Evolutionary conservation across 2,113 vertebrate species (phyloP), one percentile per base, ranked within the genome.

Genomic region (Otus sunia): DNA sequence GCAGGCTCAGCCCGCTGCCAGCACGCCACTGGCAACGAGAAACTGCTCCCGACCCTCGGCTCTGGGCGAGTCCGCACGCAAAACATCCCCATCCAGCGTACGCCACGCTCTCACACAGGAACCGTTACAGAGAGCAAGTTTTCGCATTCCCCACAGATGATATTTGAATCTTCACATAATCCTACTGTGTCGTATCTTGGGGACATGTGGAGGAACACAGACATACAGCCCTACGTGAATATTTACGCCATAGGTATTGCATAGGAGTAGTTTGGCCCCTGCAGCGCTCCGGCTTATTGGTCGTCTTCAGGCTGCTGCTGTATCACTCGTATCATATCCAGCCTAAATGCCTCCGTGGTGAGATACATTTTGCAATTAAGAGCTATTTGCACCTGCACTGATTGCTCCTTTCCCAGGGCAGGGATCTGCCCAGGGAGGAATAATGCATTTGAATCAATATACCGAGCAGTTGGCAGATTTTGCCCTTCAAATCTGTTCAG

Each of bases 321-420:
- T 11, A 77, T 43, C 88, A 23, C 53, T 92, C 73, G 78, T 82
- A 94, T 85, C 92, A 50, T 37, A 94, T 80, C 89, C 96, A 97
- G 75, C 68, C 69, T 93, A 92, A 97, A 94, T 87, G 81, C 90
- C 90, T 97, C 95, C 94, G 5, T 64, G 76, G 95, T 68, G 95
- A 96, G 92, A 96, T 79, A 94, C 74, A 53, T 91, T 95, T 92
- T 87, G 95, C 96, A 97, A 97, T 97, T 97, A 97, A 96, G 96
- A 97, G 92, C 94, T 87, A 91, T 97, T 93, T 97, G 93, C 96
- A 94, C 91, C 94, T 95, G 90, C 91, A 92, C 90, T 80, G 93
- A 95, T 90, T 84, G 79, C 90, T 96, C 72, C 92, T 96, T 97
- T 96, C 93, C 90, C 89, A 87, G 92, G 85, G 87, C 89, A 80